These are phyloP conservation scores for Sturnus vulgaris DNA, from an alignment of 2,113 vertebrate species.

Conservation along the genomic window DNA sequence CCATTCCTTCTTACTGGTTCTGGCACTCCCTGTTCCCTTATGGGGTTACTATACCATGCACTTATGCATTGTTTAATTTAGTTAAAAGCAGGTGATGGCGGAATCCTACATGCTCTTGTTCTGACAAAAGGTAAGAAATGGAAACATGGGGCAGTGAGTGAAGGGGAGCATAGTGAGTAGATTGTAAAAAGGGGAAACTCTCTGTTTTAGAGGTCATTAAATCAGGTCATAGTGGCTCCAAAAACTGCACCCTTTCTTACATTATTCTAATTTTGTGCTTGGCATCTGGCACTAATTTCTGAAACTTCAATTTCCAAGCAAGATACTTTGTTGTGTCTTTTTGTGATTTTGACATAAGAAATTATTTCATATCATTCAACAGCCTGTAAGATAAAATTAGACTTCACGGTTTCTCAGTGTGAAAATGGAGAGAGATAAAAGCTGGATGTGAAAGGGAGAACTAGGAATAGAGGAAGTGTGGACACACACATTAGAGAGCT, in stretches of 20 bases:
- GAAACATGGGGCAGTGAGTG: not conserved
- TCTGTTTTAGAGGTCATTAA: accelerated
- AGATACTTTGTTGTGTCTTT: not conserved
- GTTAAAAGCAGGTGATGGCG: not conserved
- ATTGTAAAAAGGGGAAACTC: not conserved
- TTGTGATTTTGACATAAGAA: not conserved
- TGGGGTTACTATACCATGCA: not conserved
- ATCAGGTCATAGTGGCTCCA: not conserved
- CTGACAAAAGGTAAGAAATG: not conserved
- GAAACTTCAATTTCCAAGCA: not conserved
- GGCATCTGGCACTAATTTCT: not conserved
- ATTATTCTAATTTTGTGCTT: not conserved
- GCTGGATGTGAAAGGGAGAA: not conserved
- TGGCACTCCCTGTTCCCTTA: not conserved
- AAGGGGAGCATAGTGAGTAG: not conserved
- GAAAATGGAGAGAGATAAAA: not conserved
- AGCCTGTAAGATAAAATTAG: constrained; percentile 5
- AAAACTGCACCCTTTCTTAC: not conserved
- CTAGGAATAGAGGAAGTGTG: not conserved
- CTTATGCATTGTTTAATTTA: not conserved
- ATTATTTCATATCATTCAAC: not conserved
- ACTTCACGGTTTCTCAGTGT: not conserved
- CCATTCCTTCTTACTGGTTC: not conserved
- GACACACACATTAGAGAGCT: no score
- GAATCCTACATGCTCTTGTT: not conserved